These are phyloP conservation scores for Drosophila takahashii DNA, from an alignment of 1,140 invertebrate genomes.

Conservation along the genomic window DNA sequence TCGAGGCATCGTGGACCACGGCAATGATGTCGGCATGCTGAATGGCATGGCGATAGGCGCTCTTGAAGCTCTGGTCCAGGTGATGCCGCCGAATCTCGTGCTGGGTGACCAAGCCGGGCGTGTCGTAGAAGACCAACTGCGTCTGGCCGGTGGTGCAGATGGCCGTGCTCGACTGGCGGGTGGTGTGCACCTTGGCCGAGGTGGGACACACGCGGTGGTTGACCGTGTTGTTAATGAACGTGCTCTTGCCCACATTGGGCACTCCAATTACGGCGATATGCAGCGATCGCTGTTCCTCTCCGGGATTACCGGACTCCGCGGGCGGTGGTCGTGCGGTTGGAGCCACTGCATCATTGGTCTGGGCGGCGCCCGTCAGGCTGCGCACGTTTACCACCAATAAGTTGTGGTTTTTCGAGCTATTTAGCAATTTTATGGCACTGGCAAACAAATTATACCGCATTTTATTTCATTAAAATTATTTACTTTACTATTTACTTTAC, in stretches of 20 bases:
- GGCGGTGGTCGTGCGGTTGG: not conserved
- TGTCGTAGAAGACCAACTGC: conserved; percentile 95
- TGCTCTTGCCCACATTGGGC: conserved; percentile 98
- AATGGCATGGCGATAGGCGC: conserved; percentile 88
- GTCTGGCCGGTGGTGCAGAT: conserved; percentile 90
- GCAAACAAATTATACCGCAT: conserved; percentile 54
- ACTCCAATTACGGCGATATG: conserved; percentile 95
- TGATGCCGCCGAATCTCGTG: conserved; percentile 89
- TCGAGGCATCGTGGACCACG: conserved; percentile 93
- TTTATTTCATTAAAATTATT: conserved; percentile 4
- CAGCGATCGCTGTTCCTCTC: conserved; percentile 86
- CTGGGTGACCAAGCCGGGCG: conserved; percentile 91
- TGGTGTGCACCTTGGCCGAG: conserved; percentile 96
- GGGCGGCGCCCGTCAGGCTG: conserved; percentile 25
- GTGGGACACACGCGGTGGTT: conserved; percentile 93
- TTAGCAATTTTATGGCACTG: conserved; percentile 45
- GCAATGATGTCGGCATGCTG: conserved; percentile 92
- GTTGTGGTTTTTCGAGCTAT: conserved; percentile 23
- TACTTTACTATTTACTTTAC: not conserved
- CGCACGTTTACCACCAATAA: conserved; percentile 33
- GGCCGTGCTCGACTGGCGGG: conserved; percentile 89
- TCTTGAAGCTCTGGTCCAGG: conserved; percentile 88
- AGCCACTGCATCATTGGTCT: conserved; percentile 14
- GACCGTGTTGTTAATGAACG: conserved; percentile 94
- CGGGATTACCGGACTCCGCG: not conserved